Base-by-base conservation (phyloP, 2,888 invertebrate species). In the Drosophila siamana region DNA sequence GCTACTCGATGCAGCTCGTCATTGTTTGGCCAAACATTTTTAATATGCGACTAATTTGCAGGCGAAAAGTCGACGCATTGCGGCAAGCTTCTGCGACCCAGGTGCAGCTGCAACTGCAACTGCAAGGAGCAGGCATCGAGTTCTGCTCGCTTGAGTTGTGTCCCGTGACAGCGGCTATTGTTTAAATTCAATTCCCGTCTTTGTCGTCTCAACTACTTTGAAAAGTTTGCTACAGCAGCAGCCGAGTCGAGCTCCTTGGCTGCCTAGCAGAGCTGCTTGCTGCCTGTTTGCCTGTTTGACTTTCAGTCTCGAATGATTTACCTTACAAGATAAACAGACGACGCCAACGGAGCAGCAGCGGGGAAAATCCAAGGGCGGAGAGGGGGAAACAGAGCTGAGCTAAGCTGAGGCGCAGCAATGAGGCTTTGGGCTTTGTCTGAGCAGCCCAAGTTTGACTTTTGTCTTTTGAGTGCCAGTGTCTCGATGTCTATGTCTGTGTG, bases 301-400 rank as follows among this genome's bases (percentile, higher is more conserved):
- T 86, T 89, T 78, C 78, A 82, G 89, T 86, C 86, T 85, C 88
- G 78, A 85, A 89, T 86, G 89, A 86, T 89, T 86, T 87, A 89
- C 86, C 78, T 80, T 78, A 74, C 86, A 86, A 82, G 89, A 88
- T 84, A 86, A 86, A 86, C 88, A 86, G 76, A 70, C 74, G 57
- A 47, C 56, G 71, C 8, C 36, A 47, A 43, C 64, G 9, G 36
- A 38, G 52, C 9, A 22, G 51, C 33, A 44, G 60, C 33, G 50
- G 1, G 19, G 26, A 41, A n/a, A n/a, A 11, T 15, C 6, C 13
- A 36, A n/a, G 36, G 50, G 44, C 40, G 15, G 24, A 9, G 16
- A 38, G 6, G 7, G 1, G 2, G 46, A 41, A 24, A 28, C 28
- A 15, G 15, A 30, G 41, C 50, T 30, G 62, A 24, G 36, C 28